Percentiles rank a stretch among this genome's conserved stretches.
Evolutionary conservation across 2,797 vertebrate genomes (phyloP).

Genomic region (Furcifer pardalis): DNA sequence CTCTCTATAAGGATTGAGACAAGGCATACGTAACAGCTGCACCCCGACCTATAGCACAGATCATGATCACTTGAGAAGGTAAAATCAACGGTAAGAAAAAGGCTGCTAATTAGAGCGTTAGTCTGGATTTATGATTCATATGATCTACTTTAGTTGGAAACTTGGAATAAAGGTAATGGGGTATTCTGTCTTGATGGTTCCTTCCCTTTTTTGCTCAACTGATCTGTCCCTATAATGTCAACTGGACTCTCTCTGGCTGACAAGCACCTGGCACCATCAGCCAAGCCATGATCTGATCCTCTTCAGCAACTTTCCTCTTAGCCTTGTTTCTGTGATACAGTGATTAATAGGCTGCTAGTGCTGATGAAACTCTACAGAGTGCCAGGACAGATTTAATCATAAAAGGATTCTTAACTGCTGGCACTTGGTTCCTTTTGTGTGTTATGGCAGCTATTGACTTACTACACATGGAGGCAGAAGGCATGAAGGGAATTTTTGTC

Average conservation of each 20-base stretch:
- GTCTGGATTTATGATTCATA: background rate
- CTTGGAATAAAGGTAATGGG: background rate
- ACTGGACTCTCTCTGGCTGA: fast-evolving
- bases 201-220: background rate
- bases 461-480: slow-evolving; percentile 25
- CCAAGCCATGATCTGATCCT: fast-evolving
- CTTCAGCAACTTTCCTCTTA: background rate
- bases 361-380: background rate
- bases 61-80: background rate
- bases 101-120: background rate
- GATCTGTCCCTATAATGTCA: background rate
- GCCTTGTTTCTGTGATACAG: background rate
- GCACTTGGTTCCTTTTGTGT: background rate
- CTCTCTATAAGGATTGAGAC: too few species aligned
- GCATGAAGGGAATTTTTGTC: background rate
- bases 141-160: fast-evolving
- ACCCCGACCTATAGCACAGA: background rate
- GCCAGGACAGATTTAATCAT: slow-evolving; percentile 19
- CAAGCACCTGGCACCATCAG: fast-evolving
- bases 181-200: background rate
- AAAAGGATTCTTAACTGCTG: slow-evolving; percentile 25
- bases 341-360: slow-evolving; percentile 21
- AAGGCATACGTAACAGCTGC: too few species aligned
- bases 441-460: background rate
- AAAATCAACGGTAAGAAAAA: background rate